Evolutionary conservation across 2,888 invertebrate species (phyloP).

Genomic region (Melanostoma mellinum): DNA sequence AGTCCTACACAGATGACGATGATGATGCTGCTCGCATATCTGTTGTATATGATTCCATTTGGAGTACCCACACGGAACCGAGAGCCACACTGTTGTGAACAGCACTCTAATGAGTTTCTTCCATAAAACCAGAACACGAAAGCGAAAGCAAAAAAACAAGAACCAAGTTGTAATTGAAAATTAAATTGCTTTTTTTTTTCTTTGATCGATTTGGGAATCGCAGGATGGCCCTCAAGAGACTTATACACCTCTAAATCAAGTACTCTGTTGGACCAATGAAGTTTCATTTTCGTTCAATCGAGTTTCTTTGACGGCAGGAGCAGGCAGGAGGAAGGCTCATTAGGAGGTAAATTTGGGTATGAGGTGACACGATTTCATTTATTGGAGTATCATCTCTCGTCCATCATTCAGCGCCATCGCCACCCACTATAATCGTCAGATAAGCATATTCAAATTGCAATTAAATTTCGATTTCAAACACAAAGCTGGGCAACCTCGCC

Average conservation of each 20-base stretch:
- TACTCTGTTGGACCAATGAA: conserved; percentile 3
- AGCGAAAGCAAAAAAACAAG: conserved; percentile 14
- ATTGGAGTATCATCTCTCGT: no score
- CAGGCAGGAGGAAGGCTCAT: conserved; percentile 41
- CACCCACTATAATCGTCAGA: conserved; percentile 21
- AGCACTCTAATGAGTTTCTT: conserved; percentile 51
- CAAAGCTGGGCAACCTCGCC: conserved; percentile 20
- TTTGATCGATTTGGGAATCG: conserved; percentile 60
- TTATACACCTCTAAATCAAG: not conserved
- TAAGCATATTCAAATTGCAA: conserved; percentile 67
- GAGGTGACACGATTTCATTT: conserved; percentile 35
- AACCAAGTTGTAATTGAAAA: conserved; percentile 67
- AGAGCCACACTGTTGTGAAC: not conserved
- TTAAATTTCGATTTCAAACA: conserved; percentile 65
- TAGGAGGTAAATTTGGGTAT: conserved; percentile 28
- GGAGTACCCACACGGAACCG: conserved; percentile 46
- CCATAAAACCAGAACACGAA: conserved; percentile 29
- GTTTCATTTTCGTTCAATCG: not conserved
- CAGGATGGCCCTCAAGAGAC: conserved; percentile 15
- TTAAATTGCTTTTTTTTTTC: conserved; percentile 61
- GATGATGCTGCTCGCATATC: conserved; percentile 39
- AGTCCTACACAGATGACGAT: conserved; percentile 53
- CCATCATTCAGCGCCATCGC: not conserved
- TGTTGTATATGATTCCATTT: conserved; percentile 53
- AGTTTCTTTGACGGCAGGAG: not conserved